Conservation (phyloP, 2,113 vertebrate species). For the Pleuronectes platessa region DNA sequence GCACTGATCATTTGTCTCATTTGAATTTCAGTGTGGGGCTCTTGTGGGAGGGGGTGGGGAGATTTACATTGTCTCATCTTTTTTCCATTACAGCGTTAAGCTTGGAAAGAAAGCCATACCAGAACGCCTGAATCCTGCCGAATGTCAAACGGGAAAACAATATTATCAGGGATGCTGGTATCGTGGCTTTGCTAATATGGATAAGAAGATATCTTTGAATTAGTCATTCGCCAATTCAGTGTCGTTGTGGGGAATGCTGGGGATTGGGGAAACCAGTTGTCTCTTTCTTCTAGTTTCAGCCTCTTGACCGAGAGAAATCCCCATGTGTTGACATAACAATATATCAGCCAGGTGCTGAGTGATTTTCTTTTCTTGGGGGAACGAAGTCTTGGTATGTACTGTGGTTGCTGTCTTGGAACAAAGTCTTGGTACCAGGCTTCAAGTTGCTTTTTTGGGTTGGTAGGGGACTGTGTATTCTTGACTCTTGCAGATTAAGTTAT, state of each 20-base stretch:
- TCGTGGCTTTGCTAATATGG: conserved; percentile 45
- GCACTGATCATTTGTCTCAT: conserved; percentile 23
- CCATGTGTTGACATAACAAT: conserved; percentile 71
- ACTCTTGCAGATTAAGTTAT: too few species aligned
- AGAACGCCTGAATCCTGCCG: conserved; percentile 38
- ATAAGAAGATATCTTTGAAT: conserved; percentile 33
- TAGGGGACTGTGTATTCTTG: too few species aligned
- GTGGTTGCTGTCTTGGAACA: too few species aligned
- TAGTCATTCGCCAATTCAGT: conserved; percentile 31
- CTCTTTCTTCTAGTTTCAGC: conserved; percentile 79
- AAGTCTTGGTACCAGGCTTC: too few species aligned
- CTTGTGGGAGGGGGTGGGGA: conserved; percentile 28
- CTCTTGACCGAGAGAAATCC: conserved; percentile 71
- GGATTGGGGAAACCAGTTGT: conserved; percentile 66
- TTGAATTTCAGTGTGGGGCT: conserved; percentile 13
- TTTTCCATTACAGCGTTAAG: conserved; percentile 64
- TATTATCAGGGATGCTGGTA: conserved; percentile 61
- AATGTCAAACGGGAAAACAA: conserved; percentile 33
- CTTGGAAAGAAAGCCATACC: conserved; percentile 30
- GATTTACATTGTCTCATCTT: conserved; percentile 69
- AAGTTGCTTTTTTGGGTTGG: too few species aligned
- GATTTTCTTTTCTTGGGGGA: conserved; percentile 96
- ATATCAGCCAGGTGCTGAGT: conserved; percentile 68
- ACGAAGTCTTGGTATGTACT: conserved; percentile 71
- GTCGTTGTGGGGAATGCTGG: conserved; percentile 63